These are phyloP conservation scores for Brachyhypopomus gauderio DNA, from an alignment of 2,113 vertebrate species.

Conservation along the genomic window DNA sequence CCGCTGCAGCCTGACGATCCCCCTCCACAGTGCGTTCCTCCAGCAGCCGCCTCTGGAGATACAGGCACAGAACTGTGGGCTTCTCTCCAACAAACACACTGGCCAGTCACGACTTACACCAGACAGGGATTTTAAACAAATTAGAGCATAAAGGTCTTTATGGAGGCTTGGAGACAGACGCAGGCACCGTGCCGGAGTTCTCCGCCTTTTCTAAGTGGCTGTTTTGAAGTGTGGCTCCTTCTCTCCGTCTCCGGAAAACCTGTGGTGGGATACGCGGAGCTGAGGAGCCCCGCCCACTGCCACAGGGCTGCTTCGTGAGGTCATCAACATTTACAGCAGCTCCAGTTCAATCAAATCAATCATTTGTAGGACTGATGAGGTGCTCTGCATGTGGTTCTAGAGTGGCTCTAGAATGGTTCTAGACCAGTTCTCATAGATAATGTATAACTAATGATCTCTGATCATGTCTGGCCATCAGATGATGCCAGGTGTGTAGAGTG, in stretches of 20 bases:
- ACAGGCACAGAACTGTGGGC: constrained; percentile 68
- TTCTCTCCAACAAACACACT: constrained; percentile 64
- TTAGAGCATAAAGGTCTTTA: constrained; percentile 67
- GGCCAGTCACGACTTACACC: constrained; percentile 68
- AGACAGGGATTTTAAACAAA: constrained; percentile 65
- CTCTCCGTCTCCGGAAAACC: constrained; percentile 56
- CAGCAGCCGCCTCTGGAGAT: constrained; percentile 63
- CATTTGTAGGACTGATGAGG: constrained; percentile 21
- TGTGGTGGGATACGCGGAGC: constrained; percentile 66
- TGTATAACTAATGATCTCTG: too few species aligned
- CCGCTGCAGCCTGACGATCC: constrained; percentile 55
- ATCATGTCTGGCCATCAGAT: too few species aligned
- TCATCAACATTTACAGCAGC: constrained; percentile 31
- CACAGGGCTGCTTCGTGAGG: background rate
- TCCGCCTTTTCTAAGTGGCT: constrained; percentile 67
- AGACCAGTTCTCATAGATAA: background rate
- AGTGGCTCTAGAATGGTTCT: background rate
- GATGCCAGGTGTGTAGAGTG: too few species aligned
- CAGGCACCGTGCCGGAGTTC: constrained; percentile 51
- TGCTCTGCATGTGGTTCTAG: background rate
- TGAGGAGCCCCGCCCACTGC: constrained; percentile 51
- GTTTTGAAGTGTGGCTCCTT: constrained; percentile 61
- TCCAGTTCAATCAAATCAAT: constrained; percentile 48
- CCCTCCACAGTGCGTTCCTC: background rate
- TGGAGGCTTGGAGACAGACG: constrained; percentile 43